Conservation (phyloP, 1,140 invertebrate genomes). For the Macrobrachium nipponense region DNA sequence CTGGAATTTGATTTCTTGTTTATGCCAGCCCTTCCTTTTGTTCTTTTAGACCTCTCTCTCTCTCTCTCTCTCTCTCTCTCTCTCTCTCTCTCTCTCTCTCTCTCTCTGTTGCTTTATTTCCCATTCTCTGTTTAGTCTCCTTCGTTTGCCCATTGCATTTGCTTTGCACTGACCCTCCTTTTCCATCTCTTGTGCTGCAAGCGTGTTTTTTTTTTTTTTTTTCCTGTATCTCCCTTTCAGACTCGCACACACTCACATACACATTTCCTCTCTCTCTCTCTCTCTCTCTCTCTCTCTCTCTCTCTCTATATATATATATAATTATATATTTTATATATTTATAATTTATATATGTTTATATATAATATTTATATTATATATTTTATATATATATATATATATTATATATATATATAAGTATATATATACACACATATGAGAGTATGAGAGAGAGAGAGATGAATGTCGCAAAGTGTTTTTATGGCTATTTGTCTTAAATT, state of each 20-base stretch:
- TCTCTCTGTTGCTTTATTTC: not conserved
- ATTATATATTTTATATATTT: not conserved
- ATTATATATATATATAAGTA: slow-evolving; percentile 3
- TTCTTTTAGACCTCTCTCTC: not conserved
- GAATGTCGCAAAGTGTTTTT: not conserved
- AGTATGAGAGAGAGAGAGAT: slow-evolving; percentile 1
- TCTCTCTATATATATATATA: not conserved
- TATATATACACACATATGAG: not conserved
- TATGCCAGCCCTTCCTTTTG: not conserved
- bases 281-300: not conserved
- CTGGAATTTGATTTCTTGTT: too few species aligned
- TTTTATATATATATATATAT: not conserved
- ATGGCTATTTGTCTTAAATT: too few species aligned
- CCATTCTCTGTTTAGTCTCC: not conserved
- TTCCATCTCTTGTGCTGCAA: not conserved
- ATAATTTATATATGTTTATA: not conserved
- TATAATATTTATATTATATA: not conserved
- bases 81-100: slow-evolving; percentile 1
- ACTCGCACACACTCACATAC: too few species aligned
- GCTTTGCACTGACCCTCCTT: not conserved
- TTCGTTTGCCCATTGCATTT: not conserved
- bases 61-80: slow-evolving; percentile 3
- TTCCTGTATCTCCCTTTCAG: not conserved
- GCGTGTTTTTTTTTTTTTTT: too few species aligned
- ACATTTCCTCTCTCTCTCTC: not conserved